These are phyloP conservation scores for Pogona vitticeps DNA, from an alignment of 2,113 vertebrate species.

Conservation along the genomic window DNA sequence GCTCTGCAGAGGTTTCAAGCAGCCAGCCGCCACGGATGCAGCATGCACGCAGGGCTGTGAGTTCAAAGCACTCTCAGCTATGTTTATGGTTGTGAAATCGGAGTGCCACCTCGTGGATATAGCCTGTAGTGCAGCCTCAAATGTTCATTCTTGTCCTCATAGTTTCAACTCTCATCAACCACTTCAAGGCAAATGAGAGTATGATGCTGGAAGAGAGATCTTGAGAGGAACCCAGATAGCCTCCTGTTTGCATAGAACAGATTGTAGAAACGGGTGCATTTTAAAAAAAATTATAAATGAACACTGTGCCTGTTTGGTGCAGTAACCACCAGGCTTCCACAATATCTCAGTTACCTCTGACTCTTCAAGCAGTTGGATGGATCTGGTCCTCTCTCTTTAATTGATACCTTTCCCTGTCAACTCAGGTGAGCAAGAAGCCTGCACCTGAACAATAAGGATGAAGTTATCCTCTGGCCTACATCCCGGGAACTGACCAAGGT, in stretches of 20 bases:
- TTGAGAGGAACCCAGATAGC: not conserved
- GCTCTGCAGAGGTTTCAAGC: conserved; percentile 29
- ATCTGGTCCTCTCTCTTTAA: conserved; percentile 21
- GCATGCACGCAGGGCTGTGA: not conserved
- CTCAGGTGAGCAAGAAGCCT: conserved; percentile 22
- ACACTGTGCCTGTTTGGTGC: not conserved
- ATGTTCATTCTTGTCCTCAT: not conserved
- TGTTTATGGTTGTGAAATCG: conserved; percentile 7
- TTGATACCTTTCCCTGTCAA: conserved; percentile 16
- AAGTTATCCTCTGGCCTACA: conserved; percentile 5
- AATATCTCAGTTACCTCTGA: not conserved
- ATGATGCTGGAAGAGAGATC: not conserved
- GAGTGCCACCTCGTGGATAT: conserved; percentile 13
- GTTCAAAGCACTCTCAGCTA: too few species aligned
- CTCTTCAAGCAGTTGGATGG: not conserved
- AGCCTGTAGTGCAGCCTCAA: not conserved
- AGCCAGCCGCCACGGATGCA: conserved; percentile 1
- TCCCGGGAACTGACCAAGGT: not conserved
- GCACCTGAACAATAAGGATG: conserved; percentile 6
- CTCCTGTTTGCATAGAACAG: not conserved
- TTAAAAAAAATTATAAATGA: not conserved
- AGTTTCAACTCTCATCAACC: not conserved
- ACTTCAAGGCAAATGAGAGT: not conserved
- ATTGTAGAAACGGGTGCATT: not conserved
- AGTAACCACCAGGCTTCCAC: not conserved